A percentile compares a stretch with the other conserved stretches of the same genome.
Conservation (phyloP, 2,888 invertebrate species). For the Leptinotarsa juncta region DNA sequence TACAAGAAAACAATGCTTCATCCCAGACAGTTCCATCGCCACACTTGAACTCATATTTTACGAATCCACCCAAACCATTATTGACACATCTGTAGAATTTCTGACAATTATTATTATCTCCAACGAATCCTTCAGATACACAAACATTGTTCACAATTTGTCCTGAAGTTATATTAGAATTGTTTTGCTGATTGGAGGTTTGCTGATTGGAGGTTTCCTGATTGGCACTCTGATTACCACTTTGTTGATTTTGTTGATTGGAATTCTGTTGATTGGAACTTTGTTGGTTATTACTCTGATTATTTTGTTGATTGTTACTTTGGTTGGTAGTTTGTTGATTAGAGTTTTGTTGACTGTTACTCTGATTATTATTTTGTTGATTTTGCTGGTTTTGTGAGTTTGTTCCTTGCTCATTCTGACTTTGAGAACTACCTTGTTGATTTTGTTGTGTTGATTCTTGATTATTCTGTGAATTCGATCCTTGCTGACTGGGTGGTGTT, state of each 20-base stretch:
- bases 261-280: constrained; percentile 28
- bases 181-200: constrained; percentile 4
- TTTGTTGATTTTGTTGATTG: constrained; percentile 37
- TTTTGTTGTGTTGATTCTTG: constrained; percentile 41
- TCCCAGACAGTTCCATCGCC: constrained; percentile 85
- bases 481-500: constrained; percentile 30
- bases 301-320: constrained; percentile 26
- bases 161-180: constrained; percentile 14
- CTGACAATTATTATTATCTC: constrained; percentile 77
- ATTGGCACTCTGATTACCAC: constrained; percentile 18
- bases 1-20: constrained; percentile 75
- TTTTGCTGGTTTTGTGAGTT: constrained; percentile 38
- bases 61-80: constrained; percentile 71
- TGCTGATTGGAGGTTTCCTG: constrained; percentile 30
- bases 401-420: constrained; percentile 30
- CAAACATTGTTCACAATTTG: constrained; percentile 29
- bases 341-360: not conserved
- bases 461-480: constrained; percentile 38
- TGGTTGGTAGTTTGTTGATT: constrained; percentile 22
- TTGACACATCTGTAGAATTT: constrained; percentile 83
- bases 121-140: constrained; percentile 75
- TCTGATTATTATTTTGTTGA: not conserved
- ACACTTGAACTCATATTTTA: constrained; percentile 78
- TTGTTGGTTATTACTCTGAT: constrained; percentile 23
- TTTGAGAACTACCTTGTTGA: constrained; percentile 23